Evolutionary conservation across 2,113 vertebrate species (phyloP).

Genomic region (Brachypteracias leptosomus): DNA sequence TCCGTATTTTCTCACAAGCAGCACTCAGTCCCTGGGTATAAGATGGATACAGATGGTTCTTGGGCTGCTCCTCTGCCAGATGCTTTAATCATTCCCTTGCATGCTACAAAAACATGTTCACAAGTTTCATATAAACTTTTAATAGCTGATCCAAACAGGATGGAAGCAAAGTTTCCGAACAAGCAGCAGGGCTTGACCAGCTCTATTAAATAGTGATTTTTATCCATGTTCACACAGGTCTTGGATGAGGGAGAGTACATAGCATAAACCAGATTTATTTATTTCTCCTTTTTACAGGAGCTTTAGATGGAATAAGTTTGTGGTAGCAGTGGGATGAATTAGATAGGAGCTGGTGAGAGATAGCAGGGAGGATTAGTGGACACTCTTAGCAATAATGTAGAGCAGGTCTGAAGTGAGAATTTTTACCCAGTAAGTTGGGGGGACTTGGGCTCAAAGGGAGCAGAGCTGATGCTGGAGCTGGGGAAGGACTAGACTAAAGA

Average conservation of each 20-base stretch:
- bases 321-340: not conserved
- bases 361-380: not conserved
- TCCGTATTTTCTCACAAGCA: rapidly evolving
- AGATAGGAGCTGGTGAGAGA: not conserved
- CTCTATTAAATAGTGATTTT: conserved; percentile 45
- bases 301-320: conserved; percentile 11
- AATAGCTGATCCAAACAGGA: conserved; percentile 22
- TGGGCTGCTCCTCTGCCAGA: not conserved
- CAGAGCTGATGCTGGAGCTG: not conserved
- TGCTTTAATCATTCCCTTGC: not conserved
- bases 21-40: not conserved
- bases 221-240: conserved; percentile 29
- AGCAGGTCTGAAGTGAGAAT: not conserved
- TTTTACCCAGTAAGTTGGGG: not conserved
- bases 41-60: not conserved
- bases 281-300: not conserved
- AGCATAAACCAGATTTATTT: not conserved
- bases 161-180: not conserved
- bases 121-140: not conserved
- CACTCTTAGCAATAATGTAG: not conserved
- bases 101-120: not conserved
- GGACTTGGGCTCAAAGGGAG: too few relatives aligned
- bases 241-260: not conserved
- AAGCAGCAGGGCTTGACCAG: conserved; percentile 54
- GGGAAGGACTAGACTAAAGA: not conserved